phyloP scores from a whole-genome alignment of 2,113 vertebrate species.

The Astur gentilis region DNA sequence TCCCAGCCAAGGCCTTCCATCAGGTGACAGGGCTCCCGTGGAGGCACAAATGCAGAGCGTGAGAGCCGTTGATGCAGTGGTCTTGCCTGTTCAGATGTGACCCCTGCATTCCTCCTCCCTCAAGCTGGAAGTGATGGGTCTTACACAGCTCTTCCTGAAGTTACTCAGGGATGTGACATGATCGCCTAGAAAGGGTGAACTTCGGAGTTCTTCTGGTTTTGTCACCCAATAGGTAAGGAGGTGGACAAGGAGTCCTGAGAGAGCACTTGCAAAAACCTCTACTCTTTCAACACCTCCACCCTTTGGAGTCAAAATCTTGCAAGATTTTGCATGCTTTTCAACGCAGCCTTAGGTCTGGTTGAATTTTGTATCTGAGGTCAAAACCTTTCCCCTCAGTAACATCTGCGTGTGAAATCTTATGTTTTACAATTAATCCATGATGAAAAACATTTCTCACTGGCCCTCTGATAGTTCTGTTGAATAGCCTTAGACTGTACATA shows the following conservation, averaged over 20 bases:
- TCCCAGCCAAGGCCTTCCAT: not conserved
- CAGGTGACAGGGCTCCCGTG: accelerated
- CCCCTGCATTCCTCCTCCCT: not conserved
- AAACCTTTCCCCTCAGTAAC: not conserved
- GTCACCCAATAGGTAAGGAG: not conserved
- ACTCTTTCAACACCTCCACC: not conserved
- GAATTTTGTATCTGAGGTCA: not conserved
- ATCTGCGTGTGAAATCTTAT: not conserved
- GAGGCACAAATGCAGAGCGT: not conserved
- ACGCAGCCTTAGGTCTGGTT: not conserved
- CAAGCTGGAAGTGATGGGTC: not conserved
- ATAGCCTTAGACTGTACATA: not conserved
- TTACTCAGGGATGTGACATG: not conserved
- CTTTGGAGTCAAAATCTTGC: not conserved
- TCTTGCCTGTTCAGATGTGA: not conserved
- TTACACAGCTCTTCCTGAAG: not conserved
- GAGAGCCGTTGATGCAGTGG: not conserved
- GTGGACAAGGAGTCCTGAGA: not conserved
- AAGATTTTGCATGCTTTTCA: not conserved
- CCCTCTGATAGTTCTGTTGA: not conserved
- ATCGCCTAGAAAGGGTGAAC: not conserved
- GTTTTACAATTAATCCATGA: not conserved
- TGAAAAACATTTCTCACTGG: not conserved
- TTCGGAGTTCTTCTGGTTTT: not conserved
- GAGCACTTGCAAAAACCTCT: not conserved